phyloP scores from a whole-genome alignment of 1,140 invertebrate genomes.

The Ganaspis sp. region DNA sequence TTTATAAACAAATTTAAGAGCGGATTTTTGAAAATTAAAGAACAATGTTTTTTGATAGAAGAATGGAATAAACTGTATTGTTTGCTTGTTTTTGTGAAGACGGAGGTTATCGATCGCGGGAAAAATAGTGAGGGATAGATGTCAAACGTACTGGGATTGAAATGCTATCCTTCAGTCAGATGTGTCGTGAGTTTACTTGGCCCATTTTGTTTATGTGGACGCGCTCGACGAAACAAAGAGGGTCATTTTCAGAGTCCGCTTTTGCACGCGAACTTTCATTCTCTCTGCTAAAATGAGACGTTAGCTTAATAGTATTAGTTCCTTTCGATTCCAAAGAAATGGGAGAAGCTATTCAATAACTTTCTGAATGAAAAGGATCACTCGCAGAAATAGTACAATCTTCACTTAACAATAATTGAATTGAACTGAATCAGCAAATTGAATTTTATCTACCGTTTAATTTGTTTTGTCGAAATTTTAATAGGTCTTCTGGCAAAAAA shows the following conservation, averaged over 20 bases:
- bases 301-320: slow-evolving; percentile 10
- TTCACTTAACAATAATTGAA: too few relatives aligned
- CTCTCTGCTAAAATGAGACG: slow-evolving; percentile 15
- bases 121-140: not conserved
- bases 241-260: not conserved
- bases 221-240: slow-evolving; percentile 21
- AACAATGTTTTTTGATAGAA: not conserved
- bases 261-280: slow-evolving; percentile 21
- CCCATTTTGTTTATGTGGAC: slow-evolving; percentile 7
- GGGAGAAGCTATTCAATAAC: not conserved
- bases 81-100: too few relatives aligned
- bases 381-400: too few relatives aligned
- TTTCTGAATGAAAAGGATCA: not conserved
- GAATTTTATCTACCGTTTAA: too few relatives aligned
- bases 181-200: slow-evolving; percentile 17
- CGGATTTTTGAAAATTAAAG: too few relatives aligned
- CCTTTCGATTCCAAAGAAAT: not conserved
- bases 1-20: too few relatives aligned
- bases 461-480: too few relatives aligned
- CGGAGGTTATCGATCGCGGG: not conserved
- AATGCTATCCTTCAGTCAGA: not conserved
- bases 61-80: not conserved
- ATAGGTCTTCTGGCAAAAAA: too few relatives aligned
- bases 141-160: not conserved
- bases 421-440: too few relatives aligned